Percentiles rank a stretch among this genome's conserved stretches.
phyloP scores from a whole-genome alignment of 2,888 invertebrate genomes.

The Acleris cristana region DNA sequence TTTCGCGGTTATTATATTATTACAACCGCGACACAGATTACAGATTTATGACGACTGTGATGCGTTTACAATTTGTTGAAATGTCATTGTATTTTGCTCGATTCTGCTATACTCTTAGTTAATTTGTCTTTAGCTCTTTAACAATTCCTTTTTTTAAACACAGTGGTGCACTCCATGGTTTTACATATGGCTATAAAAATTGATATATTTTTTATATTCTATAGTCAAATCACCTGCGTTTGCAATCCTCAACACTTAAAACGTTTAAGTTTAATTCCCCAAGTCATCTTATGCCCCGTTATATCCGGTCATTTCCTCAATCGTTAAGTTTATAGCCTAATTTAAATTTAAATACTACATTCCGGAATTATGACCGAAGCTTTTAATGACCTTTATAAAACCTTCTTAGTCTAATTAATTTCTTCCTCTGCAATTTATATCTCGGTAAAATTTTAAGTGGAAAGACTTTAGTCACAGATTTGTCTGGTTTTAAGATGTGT shows the following conservation, averaged over 20 bases:
- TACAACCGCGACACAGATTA: no score
- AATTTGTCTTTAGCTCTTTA: no score
- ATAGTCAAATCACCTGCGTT: background rate
- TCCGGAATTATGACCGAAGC: conserved; percentile 34
- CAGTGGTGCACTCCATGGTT: no score
- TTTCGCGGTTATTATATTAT: background rate
- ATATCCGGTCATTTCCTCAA: conserved; percentile 19
- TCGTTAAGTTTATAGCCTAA: conserved; percentile 35
- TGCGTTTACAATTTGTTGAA: no score
- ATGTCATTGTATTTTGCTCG: no score
- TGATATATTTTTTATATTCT: background rate
- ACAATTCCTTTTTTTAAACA: no score
- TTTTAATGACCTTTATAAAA: conserved; percentile 35
- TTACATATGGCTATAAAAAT: no score
- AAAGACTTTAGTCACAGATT: conserved; percentile 7
- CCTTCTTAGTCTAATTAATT: conserved; percentile 31
- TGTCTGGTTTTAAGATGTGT: background rate
- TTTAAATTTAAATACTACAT: conserved; percentile 36
- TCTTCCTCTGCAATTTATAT: conserved; percentile 32
- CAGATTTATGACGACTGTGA: no score
- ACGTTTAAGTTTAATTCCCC: conserved; percentile 14
- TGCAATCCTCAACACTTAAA: background rate
- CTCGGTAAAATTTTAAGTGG: conserved; percentile 21
- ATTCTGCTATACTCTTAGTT: no score
- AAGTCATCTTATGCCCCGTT: background rate